These are phyloP conservation scores for Fragum fragum DNA, from an alignment of 2,888 invertebrate species.

Conservation along the genomic window DNA sequence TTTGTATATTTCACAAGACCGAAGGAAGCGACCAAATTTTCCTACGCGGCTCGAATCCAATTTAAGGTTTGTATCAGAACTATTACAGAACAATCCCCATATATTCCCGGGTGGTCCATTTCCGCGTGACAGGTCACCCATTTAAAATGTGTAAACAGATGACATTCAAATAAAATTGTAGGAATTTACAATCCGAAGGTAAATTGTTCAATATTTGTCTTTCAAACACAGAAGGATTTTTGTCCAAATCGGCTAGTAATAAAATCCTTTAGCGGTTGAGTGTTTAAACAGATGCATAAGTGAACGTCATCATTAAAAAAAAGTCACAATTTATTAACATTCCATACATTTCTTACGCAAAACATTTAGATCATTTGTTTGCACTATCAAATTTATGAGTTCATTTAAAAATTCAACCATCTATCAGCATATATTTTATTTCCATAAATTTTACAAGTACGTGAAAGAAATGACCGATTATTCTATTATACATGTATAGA, in stretches of 20 bases:
- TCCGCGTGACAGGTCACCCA: no score
- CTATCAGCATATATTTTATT: neutral
- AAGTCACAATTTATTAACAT: constrained; percentile 12
- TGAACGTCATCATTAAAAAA: neutral
- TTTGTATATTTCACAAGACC: no score
- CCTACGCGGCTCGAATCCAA: no score
- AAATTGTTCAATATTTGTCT: neutral
- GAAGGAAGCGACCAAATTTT: no score
- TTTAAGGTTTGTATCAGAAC: no score
- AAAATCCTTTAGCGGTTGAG: neutral
- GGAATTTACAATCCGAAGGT: neutral
- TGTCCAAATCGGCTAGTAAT: neutral
- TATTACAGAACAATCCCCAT: no score
- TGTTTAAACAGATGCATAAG: neutral
- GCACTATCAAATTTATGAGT: neutral
- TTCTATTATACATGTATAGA: no score
- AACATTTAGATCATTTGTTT: neutral
- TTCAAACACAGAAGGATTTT: neutral
- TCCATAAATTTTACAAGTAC: neutral
- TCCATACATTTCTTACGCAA: neutral
- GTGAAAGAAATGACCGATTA: neutral
- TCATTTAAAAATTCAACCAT: neutral
- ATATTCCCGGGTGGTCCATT: no score
- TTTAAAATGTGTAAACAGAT: neutral
- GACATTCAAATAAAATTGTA: neutral